These are phyloP conservation scores for Myopa testacea DNA, from an alignment of 2,888 invertebrate genomes.

Conservation along the genomic window DNA sequence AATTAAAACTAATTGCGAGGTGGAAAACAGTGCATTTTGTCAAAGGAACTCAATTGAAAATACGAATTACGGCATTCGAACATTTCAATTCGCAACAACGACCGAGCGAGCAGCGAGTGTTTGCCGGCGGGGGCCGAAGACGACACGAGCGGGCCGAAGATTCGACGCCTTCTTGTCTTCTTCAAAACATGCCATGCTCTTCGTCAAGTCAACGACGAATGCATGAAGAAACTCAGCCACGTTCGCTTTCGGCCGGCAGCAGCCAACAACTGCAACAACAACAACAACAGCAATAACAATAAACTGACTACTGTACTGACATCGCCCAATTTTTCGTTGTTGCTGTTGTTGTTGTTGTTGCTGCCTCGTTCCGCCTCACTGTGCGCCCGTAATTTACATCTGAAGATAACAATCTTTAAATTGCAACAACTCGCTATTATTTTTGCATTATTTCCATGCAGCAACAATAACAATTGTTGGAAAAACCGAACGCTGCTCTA, in stretches of 20 bases:
- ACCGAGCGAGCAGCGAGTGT: neutral
- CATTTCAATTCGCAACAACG: slow-evolving; percentile 23
- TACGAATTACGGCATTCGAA: slow-evolving; percentile 1
- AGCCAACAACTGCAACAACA: neutral
- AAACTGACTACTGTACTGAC: neutral
- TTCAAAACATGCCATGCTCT: no score
- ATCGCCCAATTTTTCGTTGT: neutral
- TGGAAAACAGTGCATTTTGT: slow-evolving; percentile 23
- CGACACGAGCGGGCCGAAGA: no score
- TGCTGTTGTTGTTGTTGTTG: neutral
- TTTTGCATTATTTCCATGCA: slow-evolving; percentile 15
- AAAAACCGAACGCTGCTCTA: neutral
- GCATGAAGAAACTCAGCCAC: neutral
- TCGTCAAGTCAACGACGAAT: no score
- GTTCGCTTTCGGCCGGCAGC: neutral
- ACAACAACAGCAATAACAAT: neutral
- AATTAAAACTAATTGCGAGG: slow-evolving; percentile 29
- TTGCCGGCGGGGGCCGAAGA: neutral
- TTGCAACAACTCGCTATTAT: slow-evolving; percentile 36
- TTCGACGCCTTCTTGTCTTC: no score
- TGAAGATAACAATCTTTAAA: slow-evolving; percentile 33
- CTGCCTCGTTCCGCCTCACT: slow-evolving; percentile 24
- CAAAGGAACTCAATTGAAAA: slow-evolving; percentile 27
- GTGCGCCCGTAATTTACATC: slow-evolving; percentile 30
- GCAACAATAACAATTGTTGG: slow-evolving; percentile 26